A percentile compares a stretch with the other conserved stretches of the same genome.
phyloP scores from a whole-genome alignment of 1,140 invertebrate genomes.

The Orussus abietinus region DNA sequence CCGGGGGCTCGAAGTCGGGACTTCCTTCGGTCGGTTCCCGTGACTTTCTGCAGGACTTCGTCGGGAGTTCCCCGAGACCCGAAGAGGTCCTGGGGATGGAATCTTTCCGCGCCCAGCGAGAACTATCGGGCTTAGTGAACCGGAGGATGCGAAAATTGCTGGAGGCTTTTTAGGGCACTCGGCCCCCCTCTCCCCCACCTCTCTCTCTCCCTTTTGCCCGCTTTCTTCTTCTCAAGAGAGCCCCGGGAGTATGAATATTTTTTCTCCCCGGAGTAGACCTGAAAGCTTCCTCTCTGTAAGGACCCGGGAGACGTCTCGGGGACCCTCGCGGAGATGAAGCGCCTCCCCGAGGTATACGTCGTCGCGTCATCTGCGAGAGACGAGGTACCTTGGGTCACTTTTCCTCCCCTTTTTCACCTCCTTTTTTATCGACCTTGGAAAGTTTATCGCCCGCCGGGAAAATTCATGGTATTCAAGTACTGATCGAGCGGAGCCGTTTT shows the following conservation, averaged over 20 bases:
- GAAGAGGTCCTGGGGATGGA: no score
- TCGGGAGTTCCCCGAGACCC: not conserved
- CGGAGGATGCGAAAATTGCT: slow-evolving; percentile 3
- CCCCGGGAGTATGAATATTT: slow-evolving; percentile 9
- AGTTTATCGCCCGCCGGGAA: no score
- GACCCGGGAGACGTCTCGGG: no score
- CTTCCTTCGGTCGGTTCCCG: not conserved
- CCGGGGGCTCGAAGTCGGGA: not conserved
- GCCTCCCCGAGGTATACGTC: no score
- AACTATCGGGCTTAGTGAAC: slow-evolving; percentile 5
- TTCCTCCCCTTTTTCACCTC: no score
- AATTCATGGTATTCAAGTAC: no score
- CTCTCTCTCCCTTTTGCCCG: not conserved
- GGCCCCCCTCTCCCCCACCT: not conserved
- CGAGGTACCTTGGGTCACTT: no score
- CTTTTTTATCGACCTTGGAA: no score
- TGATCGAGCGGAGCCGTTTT: no score
- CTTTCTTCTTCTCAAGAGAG: slow-evolving; percentile 5
- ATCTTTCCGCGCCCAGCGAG: not conserved
- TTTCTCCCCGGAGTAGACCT: not conserved
- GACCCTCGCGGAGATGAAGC: no score
- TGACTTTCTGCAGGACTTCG: not conserved
- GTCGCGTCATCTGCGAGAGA: no score
- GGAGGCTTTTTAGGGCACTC: slow-evolving; percentile 1
- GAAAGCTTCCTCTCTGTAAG: slow-evolving; percentile 3